phyloP scores from a whole-genome alignment of 2,888 invertebrate genomes.

The Mactromeris polynyma region DNA sequence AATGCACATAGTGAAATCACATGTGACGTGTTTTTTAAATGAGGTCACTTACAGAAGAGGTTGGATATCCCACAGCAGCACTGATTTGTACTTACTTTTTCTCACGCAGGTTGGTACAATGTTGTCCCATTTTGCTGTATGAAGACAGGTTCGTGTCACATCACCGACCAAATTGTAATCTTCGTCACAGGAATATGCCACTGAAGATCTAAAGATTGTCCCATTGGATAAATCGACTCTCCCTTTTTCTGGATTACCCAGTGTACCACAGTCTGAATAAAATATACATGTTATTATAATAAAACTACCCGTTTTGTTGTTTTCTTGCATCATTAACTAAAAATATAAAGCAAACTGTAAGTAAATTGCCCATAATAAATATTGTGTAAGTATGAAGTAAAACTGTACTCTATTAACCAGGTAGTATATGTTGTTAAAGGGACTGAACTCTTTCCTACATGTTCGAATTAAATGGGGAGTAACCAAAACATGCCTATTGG shows the following conservation, averaged over 20 bases:
- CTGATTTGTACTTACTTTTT: not conserved
- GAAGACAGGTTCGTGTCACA: not conserved
- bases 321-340: too few species aligned
- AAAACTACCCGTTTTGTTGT: too few species aligned
- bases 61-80: not conserved
- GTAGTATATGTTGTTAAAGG: too few species aligned
- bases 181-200: not conserved
- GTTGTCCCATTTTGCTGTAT: not conserved
- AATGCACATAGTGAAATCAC: too few species aligned
- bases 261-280: not conserved
- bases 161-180: not conserved
- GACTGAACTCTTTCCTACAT: too few species aligned
- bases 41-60: too few species aligned
- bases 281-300: not conserved
- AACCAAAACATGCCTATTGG: not conserved
- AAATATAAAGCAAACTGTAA: too few species aligned
- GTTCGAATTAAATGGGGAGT: not conserved
- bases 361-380: too few species aligned
- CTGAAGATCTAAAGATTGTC: not conserved
- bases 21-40: too few species aligned
- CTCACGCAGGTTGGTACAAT: not conserved
- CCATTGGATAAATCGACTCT: not conserved
- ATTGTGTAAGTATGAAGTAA: too few species aligned
- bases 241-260: not conserved
- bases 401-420: too few species aligned